Evolutionary conservation across 2,888 invertebrate species (phyloP), one percentile per base, ranked within the genome.

Genomic region (Eupithecia inturbata): DNA sequence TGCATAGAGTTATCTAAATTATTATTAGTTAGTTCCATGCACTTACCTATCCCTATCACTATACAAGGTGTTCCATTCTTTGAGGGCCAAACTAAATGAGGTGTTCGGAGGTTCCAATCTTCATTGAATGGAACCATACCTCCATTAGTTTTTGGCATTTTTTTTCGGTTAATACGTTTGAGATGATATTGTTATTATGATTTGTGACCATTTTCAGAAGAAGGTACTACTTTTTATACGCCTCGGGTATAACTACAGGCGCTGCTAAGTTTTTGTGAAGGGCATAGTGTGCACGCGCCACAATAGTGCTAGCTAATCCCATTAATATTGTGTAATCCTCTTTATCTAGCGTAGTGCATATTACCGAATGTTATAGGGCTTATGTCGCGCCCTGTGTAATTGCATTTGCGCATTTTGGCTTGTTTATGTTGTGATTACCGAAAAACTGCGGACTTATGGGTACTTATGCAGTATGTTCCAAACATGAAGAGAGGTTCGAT

Each of bases 311-410:
- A 63, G 74, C 85, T 81, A 82, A 85, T 85, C 85, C 87, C 88
- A 90, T 91, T 91, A 91, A 90, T 90, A 88, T 85, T 73, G 80
- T 82, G 85, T 92, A 92, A 92, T 91, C 92, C 89, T 81, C 86
- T 89, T 87, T 88, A 88, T 85, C 85, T 85, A 83, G 80, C 82
- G 82, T 82, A 73, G 71, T 73, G 74, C 72, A 75, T 77, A 75
- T 75, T 70, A 74, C 73, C 77, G 70, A 72, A 77, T 74, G 76
- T 74, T 75, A 77, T 72, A 73, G 77, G 69, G 74, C 70, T 76
- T 77, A 73, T 72, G 74, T 73, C 60, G 60, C 57, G 75, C 45
- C 70, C 53, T 76, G 64, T 60, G 68, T 73, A 76, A 76, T 76
- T 73, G 71, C 76, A 73, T 73, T 76, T 71, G 71, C 71, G 71